Evolutionary conservation across 2,113 vertebrate species (phyloP).

Genomic region (Panthera tigris): DNA sequence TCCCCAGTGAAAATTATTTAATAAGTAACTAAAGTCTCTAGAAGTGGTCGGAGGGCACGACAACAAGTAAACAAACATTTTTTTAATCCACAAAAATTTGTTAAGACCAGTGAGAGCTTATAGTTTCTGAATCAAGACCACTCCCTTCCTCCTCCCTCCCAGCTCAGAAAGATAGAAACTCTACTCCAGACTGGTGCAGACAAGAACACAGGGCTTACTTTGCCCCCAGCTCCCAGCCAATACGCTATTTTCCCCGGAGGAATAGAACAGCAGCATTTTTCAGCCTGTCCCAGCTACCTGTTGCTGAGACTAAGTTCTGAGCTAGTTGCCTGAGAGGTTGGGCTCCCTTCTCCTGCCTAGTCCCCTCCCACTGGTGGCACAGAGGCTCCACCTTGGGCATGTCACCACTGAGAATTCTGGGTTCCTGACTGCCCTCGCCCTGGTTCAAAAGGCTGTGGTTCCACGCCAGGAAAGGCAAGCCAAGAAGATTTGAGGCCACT

Average conservation of each 20-base stretch:
- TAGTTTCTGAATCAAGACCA: background rate
- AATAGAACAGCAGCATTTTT: background rate
- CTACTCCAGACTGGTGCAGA: background rate
- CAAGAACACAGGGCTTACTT: background rate
- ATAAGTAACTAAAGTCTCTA: background rate
- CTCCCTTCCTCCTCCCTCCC: background rate
- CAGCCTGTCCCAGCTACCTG: background rate
- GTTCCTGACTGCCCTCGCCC: background rate
- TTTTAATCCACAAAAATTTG: background rate
- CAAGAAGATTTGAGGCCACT: background rate
- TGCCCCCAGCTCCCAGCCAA: background rate
- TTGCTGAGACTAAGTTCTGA: background rate
- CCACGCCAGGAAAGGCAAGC: background rate
- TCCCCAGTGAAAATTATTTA: background rate
- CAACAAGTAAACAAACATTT: background rate
- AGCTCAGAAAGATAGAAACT: background rate
- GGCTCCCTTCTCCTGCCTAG: background rate
- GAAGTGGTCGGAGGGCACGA: background rate
- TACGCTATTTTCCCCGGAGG: background rate
- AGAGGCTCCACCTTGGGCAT: background rate
- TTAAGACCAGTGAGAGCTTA: background rate
- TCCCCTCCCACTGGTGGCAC: background rate
- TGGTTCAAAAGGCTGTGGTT: background rate
- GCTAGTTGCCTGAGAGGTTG: background rate
- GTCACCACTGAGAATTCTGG: background rate